A percentile compares a stretch with the other conserved stretches of the same genome.
Conservation (phyloP, 35 echinoderm and acorn worm genomes). For the Ptychodera flava region DNA sequence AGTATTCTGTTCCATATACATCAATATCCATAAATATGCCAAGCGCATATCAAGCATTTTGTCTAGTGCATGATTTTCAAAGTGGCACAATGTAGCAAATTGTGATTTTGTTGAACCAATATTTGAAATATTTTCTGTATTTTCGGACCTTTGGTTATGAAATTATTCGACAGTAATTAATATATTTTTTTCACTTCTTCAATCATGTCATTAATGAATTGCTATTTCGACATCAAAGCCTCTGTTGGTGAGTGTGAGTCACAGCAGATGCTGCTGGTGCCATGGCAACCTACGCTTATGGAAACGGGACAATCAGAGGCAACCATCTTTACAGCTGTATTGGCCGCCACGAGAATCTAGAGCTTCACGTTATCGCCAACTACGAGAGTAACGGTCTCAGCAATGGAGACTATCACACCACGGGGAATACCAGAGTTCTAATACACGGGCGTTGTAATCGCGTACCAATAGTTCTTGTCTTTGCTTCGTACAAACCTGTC, state of each 20-base stretch:
- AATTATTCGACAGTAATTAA: too few relatives aligned
- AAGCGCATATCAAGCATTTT: too few relatives aligned
- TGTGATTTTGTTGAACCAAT: too few relatives aligned
- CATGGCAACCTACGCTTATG: conserved; percentile 18
- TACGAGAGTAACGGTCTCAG: conserved; percentile 62
- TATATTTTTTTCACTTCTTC: too few relatives aligned
- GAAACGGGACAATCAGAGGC: neutral
- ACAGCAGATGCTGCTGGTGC: conserved; percentile 16
- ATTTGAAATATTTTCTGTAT: too few relatives aligned
- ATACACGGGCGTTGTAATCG: neutral
- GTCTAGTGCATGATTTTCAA: too few relatives aligned
- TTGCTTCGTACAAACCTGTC: neutral
- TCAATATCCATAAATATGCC: too few relatives aligned
- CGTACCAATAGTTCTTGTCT: neutral
- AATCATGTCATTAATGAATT: neutral
- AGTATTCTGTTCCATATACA: too few relatives aligned
- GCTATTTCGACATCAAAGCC: conserved; percentile 27
- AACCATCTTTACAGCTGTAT: conserved; percentile 35
- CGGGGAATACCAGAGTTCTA: neutral
- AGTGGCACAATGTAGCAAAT: too few relatives aligned
- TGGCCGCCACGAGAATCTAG: neutral
- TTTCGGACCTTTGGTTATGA: too few relatives aligned
- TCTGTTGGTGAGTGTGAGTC: conserved; percentile 43
- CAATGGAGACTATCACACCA: too few relatives aligned
- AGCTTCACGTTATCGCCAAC: conserved; percentile 40